Percentiles rank a stretch among this genome's conserved stretches.
These are phyloP conservation scores for Urocyon cinereoargenteus DNA, from an alignment of 2,797 vertebrate genomes.

Conservation along the genomic window DNA sequence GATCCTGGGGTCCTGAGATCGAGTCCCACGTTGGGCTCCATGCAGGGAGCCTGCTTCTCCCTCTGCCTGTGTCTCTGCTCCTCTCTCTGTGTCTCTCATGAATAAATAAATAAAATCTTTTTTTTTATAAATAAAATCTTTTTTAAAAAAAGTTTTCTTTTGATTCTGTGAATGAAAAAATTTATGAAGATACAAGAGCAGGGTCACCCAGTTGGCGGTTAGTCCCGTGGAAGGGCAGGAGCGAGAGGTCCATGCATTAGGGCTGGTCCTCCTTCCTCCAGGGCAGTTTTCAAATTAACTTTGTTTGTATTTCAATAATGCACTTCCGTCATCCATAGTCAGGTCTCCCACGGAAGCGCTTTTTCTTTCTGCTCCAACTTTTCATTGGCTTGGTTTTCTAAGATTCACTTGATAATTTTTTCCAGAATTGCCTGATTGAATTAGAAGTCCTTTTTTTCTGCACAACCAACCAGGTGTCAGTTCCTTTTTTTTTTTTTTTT, in stretches of 20 bases:
- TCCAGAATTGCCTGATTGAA: background rate
- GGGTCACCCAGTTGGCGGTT: fast-evolving
- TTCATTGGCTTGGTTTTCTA: background rate
- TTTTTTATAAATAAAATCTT: no score
- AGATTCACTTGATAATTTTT: background rate
- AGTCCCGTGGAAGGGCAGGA: background rate
- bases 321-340: fast-evolving
- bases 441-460: background rate
- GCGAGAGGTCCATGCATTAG: fast-evolving
- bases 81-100: no score
- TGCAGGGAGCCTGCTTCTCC: no score
- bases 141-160: no score
- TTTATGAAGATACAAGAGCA: no score
- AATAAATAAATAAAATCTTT: no score
- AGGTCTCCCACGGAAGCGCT: background rate
- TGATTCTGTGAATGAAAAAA: fast-evolving
- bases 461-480: no score
- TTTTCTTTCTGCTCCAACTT: fast-evolving
- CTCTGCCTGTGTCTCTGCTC: no score
- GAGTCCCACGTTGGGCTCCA: no score
- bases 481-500: background rate
- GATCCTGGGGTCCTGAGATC: no score
- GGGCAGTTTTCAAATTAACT: background rate
- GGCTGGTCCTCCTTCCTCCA: background rate
- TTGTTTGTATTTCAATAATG: background rate